A percentile compares a stretch with the other conserved stretches of the same genome.
Conservation (phyloP, 2,888 invertebrate species). For the Xanthorhoe designata region DNA sequence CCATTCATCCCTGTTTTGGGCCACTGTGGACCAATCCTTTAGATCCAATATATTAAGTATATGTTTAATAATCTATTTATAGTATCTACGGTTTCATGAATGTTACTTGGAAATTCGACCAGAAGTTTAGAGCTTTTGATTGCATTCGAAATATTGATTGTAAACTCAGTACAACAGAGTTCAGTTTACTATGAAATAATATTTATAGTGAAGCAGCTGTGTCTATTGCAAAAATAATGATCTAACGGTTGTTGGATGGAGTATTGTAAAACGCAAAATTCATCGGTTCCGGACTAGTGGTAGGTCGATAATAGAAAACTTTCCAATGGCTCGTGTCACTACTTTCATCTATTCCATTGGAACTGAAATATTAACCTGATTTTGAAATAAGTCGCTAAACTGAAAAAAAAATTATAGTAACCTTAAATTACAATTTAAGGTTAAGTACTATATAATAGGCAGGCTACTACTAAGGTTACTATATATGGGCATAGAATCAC, state of each 20-base stretch:
- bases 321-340: slow-evolving; percentile 31
- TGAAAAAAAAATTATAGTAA: too few relatives aligned
- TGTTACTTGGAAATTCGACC: not conserved
- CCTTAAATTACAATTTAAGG: too few relatives aligned
- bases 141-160: not conserved
- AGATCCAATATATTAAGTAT: too few relatives aligned
- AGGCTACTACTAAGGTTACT: too few relatives aligned
- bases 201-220: slow-evolving; percentile 5
- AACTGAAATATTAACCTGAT: not conserved
- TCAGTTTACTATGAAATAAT: slow-evolving; percentile 1
- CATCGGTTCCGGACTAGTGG: slow-evolving; percentile 31
- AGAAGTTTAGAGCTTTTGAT: not conserved
- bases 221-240: slow-evolving; percentile 19
- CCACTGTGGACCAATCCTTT: too few relatives aligned
- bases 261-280: slow-evolving; percentile 36
- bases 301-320: slow-evolving; percentile 29
- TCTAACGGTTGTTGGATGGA: slow-evolving; percentile 36
- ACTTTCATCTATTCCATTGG: slow-evolving; percentile 7
- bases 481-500: too few relatives aligned
- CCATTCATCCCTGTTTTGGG: too few relatives aligned
- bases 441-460: too few relatives aligned
- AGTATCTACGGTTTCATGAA: not conserved
- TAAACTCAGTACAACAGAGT: not conserved
- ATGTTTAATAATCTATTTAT: too few relatives aligned
- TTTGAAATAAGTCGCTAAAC: not conserved